Percentiles rank a stretch among this genome's conserved stretches.
These are phyloP conservation scores for Drosophila pruinosa DNA, from an alignment of 1,140 invertebrate genomes.

Conservation along the genomic window DNA sequence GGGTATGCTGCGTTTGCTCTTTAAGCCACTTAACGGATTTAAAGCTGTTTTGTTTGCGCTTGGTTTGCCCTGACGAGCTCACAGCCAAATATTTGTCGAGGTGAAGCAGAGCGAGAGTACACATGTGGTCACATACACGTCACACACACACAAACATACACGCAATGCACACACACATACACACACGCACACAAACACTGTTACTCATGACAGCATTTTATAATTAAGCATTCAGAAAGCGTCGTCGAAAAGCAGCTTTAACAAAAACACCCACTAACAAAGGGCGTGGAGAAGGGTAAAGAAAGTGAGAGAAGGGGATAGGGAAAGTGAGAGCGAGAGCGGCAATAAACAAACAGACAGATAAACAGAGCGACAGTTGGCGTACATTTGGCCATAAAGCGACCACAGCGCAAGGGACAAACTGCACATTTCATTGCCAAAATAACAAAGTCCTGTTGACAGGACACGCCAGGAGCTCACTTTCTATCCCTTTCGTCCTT, in stretches of 20 bases:
- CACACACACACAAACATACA: not conserved
- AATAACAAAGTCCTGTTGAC: slow-evolving; percentile 26
- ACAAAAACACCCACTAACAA: slow-evolving; percentile 16
- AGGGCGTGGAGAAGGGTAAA: not conserved
- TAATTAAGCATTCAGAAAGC: slow-evolving; percentile 76
- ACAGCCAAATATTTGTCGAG: slow-evolving; percentile 29
- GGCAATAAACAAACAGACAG: slow-evolving; percentile 27
- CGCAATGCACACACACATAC: not conserved
- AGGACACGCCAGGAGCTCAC: not conserved
- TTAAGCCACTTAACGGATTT: slow-evolving; percentile 22
- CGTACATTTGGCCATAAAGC: slow-evolving; percentile 40
- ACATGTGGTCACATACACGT: not conserved
- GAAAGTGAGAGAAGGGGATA: not conserved
- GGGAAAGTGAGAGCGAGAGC: not conserved
- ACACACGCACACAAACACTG: slow-evolving; percentile 24
- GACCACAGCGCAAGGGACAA: slow-evolving; percentile 21
- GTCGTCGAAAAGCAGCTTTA: slow-evolving; percentile 26
- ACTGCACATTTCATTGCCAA: slow-evolving; percentile 48
- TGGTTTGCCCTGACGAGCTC: not conserved
- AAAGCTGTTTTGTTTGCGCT: slow-evolving; percentile 15
- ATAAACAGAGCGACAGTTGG: slow-evolving; percentile 46
- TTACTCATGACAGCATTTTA: slow-evolving; percentile 46
- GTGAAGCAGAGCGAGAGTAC: slow-evolving; percentile 10
- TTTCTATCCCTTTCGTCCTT: not conserved
- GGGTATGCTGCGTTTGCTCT: not conserved